Conservation (phyloP, 1,140 invertebrate genomes). For the Oncopeltus fasciatus region DNA sequence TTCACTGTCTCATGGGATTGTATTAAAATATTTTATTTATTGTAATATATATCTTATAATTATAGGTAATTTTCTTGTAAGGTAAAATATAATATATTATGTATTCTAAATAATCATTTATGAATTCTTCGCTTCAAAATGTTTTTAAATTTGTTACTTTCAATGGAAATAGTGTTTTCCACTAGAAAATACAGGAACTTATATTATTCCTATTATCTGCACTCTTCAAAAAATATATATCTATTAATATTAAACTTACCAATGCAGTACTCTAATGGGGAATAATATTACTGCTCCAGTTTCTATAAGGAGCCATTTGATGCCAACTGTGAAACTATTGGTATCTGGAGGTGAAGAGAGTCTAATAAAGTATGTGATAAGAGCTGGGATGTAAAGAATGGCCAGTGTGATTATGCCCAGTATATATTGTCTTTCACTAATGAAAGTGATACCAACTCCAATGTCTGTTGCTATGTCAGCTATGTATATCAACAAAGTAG, state of each 20-base stretch:
- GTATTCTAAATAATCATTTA: too few relatives aligned
- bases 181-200: too few relatives aligned
- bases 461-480: conserved; percentile 18
- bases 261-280: conserved; percentile 20
- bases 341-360: conserved; percentile 33
- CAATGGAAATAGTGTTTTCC: too few relatives aligned
- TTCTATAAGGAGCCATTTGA: conserved; percentile 21
- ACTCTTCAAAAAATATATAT: too few relatives aligned
- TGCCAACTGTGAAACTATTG: not conserved
- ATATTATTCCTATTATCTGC: too few relatives aligned
- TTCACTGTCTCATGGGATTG: too few relatives aligned
- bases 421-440: not conserved
- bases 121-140: too few relatives aligned
- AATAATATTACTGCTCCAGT: conserved; percentile 18
- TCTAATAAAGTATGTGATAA: conserved; percentile 32
- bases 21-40: too few relatives aligned
- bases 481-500: conserved; percentile 15
- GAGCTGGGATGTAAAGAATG: conserved; percentile 36
- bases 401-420: conserved; percentile 28
- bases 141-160: too few relatives aligned
- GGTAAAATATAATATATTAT: too few relatives aligned
- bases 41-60: too few relatives aligned
- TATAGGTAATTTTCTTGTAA: too few relatives aligned
- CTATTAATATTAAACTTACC: conserved; percentile 19
- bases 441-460: conserved; percentile 1